Evolutionary conservation across 2,113 vertebrate genomes (phyloP).

Genomic region (Sylvilagus bachmani): DNA sequence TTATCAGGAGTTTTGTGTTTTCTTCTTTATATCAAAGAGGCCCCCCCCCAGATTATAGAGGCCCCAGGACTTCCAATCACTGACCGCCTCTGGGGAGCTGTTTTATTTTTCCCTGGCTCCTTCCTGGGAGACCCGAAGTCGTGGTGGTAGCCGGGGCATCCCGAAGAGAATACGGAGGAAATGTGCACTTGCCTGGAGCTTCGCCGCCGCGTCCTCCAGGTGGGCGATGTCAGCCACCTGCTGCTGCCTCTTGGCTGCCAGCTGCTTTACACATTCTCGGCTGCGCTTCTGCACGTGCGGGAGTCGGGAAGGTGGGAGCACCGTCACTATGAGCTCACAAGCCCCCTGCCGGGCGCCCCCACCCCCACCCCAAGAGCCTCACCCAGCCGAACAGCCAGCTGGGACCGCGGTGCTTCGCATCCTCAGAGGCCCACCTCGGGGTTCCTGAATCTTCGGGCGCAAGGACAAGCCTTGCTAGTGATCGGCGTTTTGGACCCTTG

Average conservation of each 20-base stretch:
- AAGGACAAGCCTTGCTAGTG: not conserved
- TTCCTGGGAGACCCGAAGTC: accelerated
- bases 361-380: too few species aligned
- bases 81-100: not conserved
- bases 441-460: not conserved
- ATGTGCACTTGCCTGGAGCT: slow-evolving; percentile 84
- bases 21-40: not conserved
- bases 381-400: too few species aligned
- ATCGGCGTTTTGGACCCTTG: not conserved
- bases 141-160: accelerated
- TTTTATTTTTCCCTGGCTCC: not conserved
- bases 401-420: not conserved
- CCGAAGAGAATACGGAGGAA: not conserved
- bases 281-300: slow-evolving; percentile 82
- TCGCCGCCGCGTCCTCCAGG: slow-evolving; percentile 79
- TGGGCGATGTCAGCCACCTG: slow-evolving; percentile 82
- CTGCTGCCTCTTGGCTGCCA: slow-evolving; percentile 84
- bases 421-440: not conserved
- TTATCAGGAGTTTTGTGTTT: not conserved
- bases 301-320: not conserved
- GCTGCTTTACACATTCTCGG: slow-evolving; percentile 81
- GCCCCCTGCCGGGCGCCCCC: too few species aligned
- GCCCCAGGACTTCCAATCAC: too few species aligned
- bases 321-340: not conserved
- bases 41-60: not conserved